A percentile compares a stretch with the other conserved stretches of the same genome.
Evolutionary conservation across 2,113 vertebrate genomes (phyloP).

Genomic region (Pseudorectes ferrugineus): DNA sequence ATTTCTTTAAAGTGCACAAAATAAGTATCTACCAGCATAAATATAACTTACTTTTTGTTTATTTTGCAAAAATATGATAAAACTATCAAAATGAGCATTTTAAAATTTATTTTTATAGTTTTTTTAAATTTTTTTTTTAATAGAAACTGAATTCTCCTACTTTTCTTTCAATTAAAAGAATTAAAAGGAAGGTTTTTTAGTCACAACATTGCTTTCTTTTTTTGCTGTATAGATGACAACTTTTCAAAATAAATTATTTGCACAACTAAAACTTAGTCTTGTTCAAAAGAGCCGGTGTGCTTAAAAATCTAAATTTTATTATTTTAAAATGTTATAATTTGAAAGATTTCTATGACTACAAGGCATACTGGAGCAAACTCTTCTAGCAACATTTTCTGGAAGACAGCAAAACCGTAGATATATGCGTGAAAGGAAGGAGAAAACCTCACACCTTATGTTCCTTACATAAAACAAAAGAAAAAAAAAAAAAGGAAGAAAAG

Average conservation of each 20-base stretch:
- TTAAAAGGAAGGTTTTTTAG: not conserved
- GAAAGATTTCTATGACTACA: not conserved
- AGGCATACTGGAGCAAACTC: not conserved
- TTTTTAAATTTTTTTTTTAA: fast-evolving
- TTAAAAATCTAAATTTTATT: not conserved
- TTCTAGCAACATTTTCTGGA: not conserved
- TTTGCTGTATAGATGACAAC: not conserved
- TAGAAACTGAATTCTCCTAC: not conserved
- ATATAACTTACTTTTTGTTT: not conserved
- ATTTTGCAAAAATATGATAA: not conserved
- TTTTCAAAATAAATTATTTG: not conserved
- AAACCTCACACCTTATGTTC: fast-evolving
- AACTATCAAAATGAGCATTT: not conserved
- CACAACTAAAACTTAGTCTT: not conserved
- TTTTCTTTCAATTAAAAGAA: not conserved
- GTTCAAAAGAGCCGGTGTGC: not conserved
- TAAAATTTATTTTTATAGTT: not conserved
- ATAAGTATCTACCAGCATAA: not conserved
- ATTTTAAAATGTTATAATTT: not conserved
- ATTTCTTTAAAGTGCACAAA: not conserved
- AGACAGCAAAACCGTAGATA: not conserved
- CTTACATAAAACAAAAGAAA: too few relatives aligned
- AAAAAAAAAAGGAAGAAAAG: fast-evolving
- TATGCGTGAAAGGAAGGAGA: not conserved
- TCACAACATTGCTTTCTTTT: not conserved